Conservation (phyloP, 2,113 vertebrate genomes). For the Toxostoma redivivum region DNA sequence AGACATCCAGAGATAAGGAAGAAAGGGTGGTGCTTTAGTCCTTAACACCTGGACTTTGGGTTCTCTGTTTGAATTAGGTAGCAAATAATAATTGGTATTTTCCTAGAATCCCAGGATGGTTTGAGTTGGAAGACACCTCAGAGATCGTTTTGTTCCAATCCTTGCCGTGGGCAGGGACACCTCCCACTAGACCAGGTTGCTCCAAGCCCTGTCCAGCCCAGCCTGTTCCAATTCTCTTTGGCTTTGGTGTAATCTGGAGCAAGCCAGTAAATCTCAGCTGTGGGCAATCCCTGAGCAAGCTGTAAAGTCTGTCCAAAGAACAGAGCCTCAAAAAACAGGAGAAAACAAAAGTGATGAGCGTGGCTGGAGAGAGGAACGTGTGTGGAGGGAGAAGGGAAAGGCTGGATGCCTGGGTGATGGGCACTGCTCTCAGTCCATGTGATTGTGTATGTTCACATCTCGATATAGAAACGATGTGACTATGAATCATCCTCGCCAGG, state of each 20-base stretch:
- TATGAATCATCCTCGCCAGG: slow-evolving; percentile 48
- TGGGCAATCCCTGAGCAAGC: neutral
- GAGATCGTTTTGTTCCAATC: neutral
- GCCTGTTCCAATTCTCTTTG: neutral
- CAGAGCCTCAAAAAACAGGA: neutral
- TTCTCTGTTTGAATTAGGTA: neutral
- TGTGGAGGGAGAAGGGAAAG: neutral
- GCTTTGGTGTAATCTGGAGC: neutral
- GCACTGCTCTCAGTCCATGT: slow-evolving; percentile 25
- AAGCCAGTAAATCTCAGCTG: neutral
- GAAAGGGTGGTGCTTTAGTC: neutral
- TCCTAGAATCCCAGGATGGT: neutral
- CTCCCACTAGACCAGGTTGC: neutral
- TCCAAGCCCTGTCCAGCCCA: neutral
- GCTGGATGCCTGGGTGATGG: neutral
- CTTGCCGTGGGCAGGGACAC: neutral
- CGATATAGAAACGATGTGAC: slow-evolving; percentile 59
- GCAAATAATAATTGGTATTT: neutral
- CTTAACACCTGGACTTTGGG: neutral
- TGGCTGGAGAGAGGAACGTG: neutral
- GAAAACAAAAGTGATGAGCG: neutral
- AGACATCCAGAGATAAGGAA: neutral
- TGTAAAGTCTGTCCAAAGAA: neutral
- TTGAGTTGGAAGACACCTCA: neutral
- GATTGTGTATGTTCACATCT: slow-evolving; percentile 37